Evolutionary conservation across 2,113 vertebrate genomes (phyloP).

Genomic region (Xenopus tropicalis): DNA sequence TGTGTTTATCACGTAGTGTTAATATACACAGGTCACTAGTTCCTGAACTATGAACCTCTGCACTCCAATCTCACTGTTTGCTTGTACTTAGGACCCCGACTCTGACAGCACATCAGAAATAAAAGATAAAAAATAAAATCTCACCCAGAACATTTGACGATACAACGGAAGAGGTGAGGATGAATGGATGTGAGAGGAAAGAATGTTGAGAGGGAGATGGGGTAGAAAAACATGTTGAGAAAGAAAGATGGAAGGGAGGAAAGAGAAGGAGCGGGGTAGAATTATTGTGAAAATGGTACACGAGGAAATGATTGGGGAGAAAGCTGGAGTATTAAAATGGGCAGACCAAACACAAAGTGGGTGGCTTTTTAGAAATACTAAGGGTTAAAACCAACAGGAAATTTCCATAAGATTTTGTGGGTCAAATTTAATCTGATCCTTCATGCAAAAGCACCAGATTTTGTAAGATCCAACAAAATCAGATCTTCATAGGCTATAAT

Average conservation of each 20-base stretch:
- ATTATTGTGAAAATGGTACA: no score
- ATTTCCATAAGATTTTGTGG: no score
- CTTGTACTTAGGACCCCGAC: constrained; percentile 26
- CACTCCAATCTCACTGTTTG: constrained; percentile 23
- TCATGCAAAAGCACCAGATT: no score
- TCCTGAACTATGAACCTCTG: constrained; percentile 25
- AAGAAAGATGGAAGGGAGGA: not conserved
- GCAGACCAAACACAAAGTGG: no score
- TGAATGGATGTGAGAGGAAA: not conserved
- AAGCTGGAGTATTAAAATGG: not conserved
- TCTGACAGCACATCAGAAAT: constrained; percentile 24
- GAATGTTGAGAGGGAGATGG: not conserved
- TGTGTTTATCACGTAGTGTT: not conserved
- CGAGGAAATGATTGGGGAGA: not conserved
- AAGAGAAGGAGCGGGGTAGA: not conserved
- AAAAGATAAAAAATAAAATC: constrained; percentile 16
- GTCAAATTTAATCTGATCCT: no score
- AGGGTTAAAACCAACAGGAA: no score
- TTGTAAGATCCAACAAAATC: no score
- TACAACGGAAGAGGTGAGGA: constrained; percentile 19
- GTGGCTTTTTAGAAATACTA: no score
- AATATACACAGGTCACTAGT: not conserved
- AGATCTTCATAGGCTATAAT: no score
- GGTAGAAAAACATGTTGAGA: not conserved
- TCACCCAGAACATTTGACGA: not conserved